Percentiles rank a stretch among this genome's conserved stretches.
Evolutionary conservation across 2,113 vertebrate genomes (phyloP).

Genomic region (Mormyrus iriodes): DNA sequence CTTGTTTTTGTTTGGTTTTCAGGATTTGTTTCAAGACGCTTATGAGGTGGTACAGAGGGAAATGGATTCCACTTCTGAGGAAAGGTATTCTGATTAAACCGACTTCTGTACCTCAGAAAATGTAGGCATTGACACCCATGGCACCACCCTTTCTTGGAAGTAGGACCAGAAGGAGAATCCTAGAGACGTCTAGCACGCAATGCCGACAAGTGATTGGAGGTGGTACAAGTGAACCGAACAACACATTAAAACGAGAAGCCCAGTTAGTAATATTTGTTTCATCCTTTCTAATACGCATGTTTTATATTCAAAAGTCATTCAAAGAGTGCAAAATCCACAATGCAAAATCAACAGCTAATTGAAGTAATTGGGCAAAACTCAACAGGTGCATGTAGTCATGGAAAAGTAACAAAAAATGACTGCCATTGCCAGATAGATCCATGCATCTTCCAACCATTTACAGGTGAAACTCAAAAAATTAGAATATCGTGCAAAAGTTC

Average conservation of each 20-base stretch:
- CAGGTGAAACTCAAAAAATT: too few species aligned
- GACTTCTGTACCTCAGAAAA: background rate
- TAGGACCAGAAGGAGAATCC: background rate
- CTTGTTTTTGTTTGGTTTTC: slow-evolving; percentile 16
- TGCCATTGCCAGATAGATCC: background rate
- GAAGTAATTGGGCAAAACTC: background rate
- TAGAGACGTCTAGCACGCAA: background rate
- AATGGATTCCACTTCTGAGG: slow-evolving; percentile 21
- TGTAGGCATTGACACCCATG: background rate
- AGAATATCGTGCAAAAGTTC: too few species aligned
- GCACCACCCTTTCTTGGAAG: background rate
- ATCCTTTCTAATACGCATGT: background rate
- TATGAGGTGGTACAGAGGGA: slow-evolving; percentile 57
- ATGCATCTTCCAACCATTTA: background rate
- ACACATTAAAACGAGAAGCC: background rate
- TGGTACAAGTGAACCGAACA: background rate
- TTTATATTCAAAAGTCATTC: background rate
- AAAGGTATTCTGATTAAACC: slow-evolving; percentile 26
- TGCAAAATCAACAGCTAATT: background rate
- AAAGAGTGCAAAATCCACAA: background rate
- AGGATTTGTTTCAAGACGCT: slow-evolving; percentile 72
- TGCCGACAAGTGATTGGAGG: background rate
- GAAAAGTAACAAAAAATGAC: background rate
- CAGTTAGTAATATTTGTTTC: background rate
- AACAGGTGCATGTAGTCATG: background rate